phyloP scores from a whole-genome alignment of 2,797 vertebrate genomes.

The Alfaro cultratus region DNA sequence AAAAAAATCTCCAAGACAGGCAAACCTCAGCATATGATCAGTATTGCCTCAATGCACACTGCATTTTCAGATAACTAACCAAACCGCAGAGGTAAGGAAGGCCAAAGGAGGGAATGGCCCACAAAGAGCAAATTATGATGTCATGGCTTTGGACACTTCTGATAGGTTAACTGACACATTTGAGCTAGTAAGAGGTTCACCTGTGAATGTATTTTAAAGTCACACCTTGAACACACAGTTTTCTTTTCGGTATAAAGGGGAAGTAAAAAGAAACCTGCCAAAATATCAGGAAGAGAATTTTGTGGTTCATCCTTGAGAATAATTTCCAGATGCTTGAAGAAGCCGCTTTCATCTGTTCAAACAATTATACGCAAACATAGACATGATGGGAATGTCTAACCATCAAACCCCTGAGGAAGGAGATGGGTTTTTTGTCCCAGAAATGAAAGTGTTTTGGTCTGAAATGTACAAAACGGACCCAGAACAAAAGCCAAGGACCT shows the following conservation, averaged over 20 bases:
- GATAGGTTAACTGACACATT: no score
- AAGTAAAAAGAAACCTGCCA: no score
- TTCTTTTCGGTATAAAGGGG: no score
- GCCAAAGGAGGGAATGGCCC: neutral
- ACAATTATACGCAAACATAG: neutral
- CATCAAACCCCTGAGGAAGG: neutral
- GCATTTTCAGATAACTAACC: neutral
- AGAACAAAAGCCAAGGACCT: neutral
- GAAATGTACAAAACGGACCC: neutral
- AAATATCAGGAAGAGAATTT: no score
- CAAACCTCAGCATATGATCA: neutral
- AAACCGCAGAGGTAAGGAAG: neutral
- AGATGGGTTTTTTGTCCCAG: neutral
- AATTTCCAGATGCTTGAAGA: neutral
- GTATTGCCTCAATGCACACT: neutral
- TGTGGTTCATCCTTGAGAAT: neutral
- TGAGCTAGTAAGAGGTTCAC: no score
- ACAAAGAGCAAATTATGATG: no score
- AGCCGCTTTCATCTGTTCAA: neutral
- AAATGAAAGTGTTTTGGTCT: neutral
- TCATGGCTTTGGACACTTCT: no score
- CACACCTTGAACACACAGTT: no score
- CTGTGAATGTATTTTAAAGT: no score
- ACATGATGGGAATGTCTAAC: neutral
- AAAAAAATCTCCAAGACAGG: neutral